Percentiles rank a stretch among this genome's conserved stretches.
Evolutionary conservation across 2,797 vertebrate species (phyloP).

Genomic region (Xiphophorus birchmanni): DNA sequence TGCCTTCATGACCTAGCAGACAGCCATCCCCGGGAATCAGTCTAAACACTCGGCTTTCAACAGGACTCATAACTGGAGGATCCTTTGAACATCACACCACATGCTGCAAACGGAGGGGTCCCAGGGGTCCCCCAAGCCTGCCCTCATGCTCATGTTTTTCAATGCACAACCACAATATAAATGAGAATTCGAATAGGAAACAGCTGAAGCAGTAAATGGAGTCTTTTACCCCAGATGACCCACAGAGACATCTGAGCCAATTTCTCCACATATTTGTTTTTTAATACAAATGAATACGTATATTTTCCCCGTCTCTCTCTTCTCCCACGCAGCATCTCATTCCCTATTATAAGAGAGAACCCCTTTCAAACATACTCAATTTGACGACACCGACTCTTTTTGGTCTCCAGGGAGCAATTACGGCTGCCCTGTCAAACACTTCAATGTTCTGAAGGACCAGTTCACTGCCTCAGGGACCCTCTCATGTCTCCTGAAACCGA

Average conservation of each 20-base stretch:
- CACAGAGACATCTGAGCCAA: conserved; percentile 61
- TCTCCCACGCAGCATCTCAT: conserved; percentile 42
- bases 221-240: conserved; percentile 52
- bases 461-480: conserved; percentile 64
- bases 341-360: conserved; percentile 44
- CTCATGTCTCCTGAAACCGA: conserved; percentile 60
- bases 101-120: conserved; percentile 57
- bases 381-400: conserved; percentile 70
- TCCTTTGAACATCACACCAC: conserved; percentile 64
- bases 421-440: conserved; percentile 75
- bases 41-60: conserved; percentile 65
- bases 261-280: conserved; percentile 63
- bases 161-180: conserved; percentile 65
- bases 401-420: conserved; percentile 80
- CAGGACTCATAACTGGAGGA: conserved; percentile 50
- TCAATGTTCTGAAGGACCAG: conserved; percentile 66
- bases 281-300: conserved; percentile 71
- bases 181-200: conserved; percentile 56
- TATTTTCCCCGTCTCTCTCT: conserved; percentile 36
- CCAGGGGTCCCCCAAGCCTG: conserved; percentile 43
- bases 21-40: conserved; percentile 58
- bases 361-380: conserved; percentile 66
- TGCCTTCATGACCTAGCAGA: conserved; percentile 40
- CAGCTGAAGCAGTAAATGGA: conserved; percentile 42
- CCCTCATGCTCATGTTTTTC: conserved; percentile 69